Evolutionary conservation across 1,140 invertebrate species (phyloP).

Genomic region (Hycleus phaleratus): DNA sequence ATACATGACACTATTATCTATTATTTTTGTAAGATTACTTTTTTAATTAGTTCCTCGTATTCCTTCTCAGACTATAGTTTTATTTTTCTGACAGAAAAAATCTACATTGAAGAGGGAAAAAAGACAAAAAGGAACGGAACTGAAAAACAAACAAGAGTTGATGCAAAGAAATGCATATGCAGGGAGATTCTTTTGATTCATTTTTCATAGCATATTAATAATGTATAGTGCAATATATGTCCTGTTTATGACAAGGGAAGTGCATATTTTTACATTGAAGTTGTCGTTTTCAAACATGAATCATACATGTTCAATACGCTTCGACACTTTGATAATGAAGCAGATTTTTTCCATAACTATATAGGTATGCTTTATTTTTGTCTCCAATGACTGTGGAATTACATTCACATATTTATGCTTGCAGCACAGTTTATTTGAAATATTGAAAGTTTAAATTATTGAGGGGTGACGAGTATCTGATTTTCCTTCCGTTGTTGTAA

Average conservation of each 20-base stretch:
- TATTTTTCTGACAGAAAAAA: background rate
- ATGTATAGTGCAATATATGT: constrained; percentile 38
- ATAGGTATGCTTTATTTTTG: constrained; percentile 28
- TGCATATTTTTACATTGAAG: constrained; percentile 41
- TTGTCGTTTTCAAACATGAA: constrained; percentile 37
- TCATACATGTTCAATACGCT: constrained; percentile 39
- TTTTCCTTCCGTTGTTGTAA: no score
- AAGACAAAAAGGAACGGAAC: background rate
- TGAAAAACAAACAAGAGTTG: constrained; percentile 2
- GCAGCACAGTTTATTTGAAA: no score
- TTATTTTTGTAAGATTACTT: constrained; percentile 18
- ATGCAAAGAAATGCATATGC: constrained; percentile 20
- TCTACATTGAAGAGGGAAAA: background rate
- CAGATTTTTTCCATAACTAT: constrained; percentile 26
- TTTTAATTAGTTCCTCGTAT: constrained; percentile 17
- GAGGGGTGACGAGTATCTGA: no score
- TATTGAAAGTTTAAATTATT: no score
- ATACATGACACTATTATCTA: constrained; percentile 5
- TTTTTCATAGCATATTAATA: constrained; percentile 38
- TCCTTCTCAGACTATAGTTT: constrained; percentile 1
- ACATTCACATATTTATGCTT: constrained; percentile 23
- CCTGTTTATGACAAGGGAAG: constrained; percentile 38
- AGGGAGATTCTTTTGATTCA: constrained; percentile 26
- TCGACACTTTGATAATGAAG: constrained; percentile 42
- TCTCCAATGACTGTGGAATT: constrained; percentile 18